phyloP scores from a whole-genome alignment of 2,888 invertebrate genomes.

The Baronia brevicornis region DNA sequence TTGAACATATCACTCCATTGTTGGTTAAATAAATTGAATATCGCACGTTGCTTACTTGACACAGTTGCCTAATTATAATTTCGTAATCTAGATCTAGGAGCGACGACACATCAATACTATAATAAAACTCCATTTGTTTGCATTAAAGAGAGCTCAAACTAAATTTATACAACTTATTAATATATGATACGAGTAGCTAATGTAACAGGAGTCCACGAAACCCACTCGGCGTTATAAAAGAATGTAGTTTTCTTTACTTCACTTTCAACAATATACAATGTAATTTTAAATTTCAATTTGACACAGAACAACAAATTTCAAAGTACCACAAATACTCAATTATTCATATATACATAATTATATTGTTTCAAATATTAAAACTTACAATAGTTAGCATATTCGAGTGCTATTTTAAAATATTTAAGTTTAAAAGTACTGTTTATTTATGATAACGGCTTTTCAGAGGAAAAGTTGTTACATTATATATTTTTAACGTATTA shows the following conservation, averaged over 20 bases:
- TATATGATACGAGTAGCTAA: constrained; percentile 49
- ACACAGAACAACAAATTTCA: constrained; percentile 33
- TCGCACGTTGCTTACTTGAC: constrained; percentile 9
- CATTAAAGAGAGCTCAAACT: constrained; percentile 53
- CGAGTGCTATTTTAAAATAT: constrained; percentile 20
- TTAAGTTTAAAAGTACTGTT: constrained; percentile 15
- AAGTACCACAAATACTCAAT: constrained; percentile 36
- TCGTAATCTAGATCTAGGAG: constrained; percentile 27
- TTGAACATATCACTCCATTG: constrained; percentile 6
- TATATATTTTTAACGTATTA: constrained; percentile 1
- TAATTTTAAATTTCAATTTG: constrained; percentile 42
- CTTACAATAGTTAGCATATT: constrained; percentile 18
- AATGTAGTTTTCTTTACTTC: constrained; percentile 45
- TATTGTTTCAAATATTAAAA: constrained; percentile 16
- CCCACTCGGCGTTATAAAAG: constrained; percentile 57
- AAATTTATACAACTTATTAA: constrained; percentile 67
- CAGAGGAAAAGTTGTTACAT: constrained; percentile 11
- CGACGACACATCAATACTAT: constrained; percentile 24
- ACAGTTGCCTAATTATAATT: constrained; percentile 21
- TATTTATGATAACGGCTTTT: constrained; percentile 21
- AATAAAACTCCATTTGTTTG: constrained; percentile 39
- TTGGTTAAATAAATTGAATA: constrained; percentile 3
- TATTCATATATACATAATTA: constrained; percentile 53
- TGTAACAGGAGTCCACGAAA: constrained; percentile 36
- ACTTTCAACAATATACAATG: constrained; percentile 64